Base-by-base conservation (phyloP, 1,140 invertebrate species). In the Hermatobates lingyangjiaoensis region DNA sequence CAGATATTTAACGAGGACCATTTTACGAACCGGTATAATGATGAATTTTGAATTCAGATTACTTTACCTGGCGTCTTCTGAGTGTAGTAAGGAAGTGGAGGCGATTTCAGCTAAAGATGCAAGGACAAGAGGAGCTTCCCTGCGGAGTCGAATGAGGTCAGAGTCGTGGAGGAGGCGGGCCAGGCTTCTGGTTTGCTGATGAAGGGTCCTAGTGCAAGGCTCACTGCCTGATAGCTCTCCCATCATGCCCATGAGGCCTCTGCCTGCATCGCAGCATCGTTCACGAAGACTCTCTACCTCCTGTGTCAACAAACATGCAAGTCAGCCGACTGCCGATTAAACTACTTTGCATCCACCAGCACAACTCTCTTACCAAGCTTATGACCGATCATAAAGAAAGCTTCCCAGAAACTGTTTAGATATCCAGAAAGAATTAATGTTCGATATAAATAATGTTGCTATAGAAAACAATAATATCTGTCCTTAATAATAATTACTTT, bases 241-340 rank as follows among this genome's bases (percentile, higher is more conserved):
- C 58, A 75, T 60, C 12, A 69, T 68, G n/a, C 62, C 57, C 23
- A 73, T 65, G 15, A 75, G 59, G 14, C 64, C 62, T 38, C 68
- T 65, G 20, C 72, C 73, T 45, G 68, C 68, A 1, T 61, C 57
- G 45, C 67, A 63, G 53, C 73, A 75, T 27, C 63, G 61, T 12
- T 58, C 61, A 42, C 70, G 59, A 55, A 75, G 70, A 28, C 71
- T 68, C 63, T 75, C 73, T 28, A 68, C 57, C 59, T 71, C 70
- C 61, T 62, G 55, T n/a, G 44, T 23, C 2, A 45, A n/a, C n/a
- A n/a, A n/a, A n/a, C n/a, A n/a, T n/a, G n/a, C n/a, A n/a, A n/a
- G n/a, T n/a, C n/a, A n/a, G n/a, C n/a, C n/a, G n/a, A n/a, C n/a
- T n/a, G n/a, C n/a, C n/a, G n/a, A n/a, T n/a, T n/a, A n/a, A n/a